Evolutionary conservation across 1,140 invertebrate genomes (phyloP), one percentile per base, ranked within the genome.

Genomic region (Cephus cinctus): DNA sequence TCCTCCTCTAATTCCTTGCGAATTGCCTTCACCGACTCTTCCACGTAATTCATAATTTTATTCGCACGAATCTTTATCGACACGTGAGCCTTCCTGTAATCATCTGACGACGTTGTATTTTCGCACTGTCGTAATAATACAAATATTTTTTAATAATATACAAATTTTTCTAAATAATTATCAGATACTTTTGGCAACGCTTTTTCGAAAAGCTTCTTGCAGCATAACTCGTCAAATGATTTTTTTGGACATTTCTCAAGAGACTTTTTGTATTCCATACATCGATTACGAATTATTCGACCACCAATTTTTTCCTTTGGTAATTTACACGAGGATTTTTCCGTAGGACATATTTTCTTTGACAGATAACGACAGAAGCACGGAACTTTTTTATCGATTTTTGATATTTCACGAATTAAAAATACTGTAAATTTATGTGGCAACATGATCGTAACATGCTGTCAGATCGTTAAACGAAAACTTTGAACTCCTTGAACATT

Each of bases 391-490:
- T 1, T 20, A 4, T 44, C 5, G 30, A 41, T 15, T 4, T 14
- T 35, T 4, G 35, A 15, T 38, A 52, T 39, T 44, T 41, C 27
- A 18, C 40, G 18, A 9, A 21, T 16, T 2, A 55, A 16, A 5
- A 43, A 32, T 20, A 47, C 40, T 3, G 22, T 8, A 25, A 55
- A 62, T 63, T 61, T 63, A 45, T 34, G 4, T 18, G 32, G 6
- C 39, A 59, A 53, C 57, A 61, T 63, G 46, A n/a, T n/a, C n/a
- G n/a, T n/a, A n/a, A n/a, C n/a, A n/a, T n/a, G n/a, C n/a, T n/a
- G n/a, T n/a, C n/a, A n/a, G n/a, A n/a, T n/a, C n/a, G n/a, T n/a
- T n/a, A n/a, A n/a, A n/a, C n/a, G n/a, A n/a, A n/a, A n/a, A n/a
- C n/a, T n/a, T n/a, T n/a, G n/a, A n/a, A n/a, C n/a, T n/a, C n/a